Base-by-base conservation (phyloP, 2,888 invertebrate species). In the Cerastis leucographa region DNA sequence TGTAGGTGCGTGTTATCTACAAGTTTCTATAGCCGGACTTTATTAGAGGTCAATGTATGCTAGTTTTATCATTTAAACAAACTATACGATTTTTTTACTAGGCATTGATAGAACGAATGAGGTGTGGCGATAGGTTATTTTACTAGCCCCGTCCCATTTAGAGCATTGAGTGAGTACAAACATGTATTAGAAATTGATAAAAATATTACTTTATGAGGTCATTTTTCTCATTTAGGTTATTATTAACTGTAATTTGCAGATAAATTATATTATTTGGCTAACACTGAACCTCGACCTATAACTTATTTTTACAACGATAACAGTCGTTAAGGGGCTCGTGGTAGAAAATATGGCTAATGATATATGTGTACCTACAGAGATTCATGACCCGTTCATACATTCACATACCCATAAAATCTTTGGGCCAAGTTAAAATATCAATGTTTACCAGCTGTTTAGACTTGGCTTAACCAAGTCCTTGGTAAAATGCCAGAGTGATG, bases 11-110 rank as follows among this genome's bases (percentile, higher is more conserved):
- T 76, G 49, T 54, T 71, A 68, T 74, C 65, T 77, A 46, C 62
- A 66, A 59, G 25, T 68, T 59, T 54, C 46, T 75, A 73, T 29
- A 65, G n/a, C 68, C 61, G 71, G 74, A 88, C 66, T 72, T 66
- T 68, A 66, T 51, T 75, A 72, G 66, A 71, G 78, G 67, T 76
- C 80, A 77, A 78, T 74, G 76, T 81, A 70, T 82, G 56, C 51
- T 71, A 22, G 71, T 51, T 61, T 35, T 74, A 66, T 62, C 25
- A 49, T 54, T 56, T 46, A 44, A 56, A 61, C 42, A 9, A 44
- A 35, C 14, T 61, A 35, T 22, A 25, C 35, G 22, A 49, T 56
- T 42, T 22, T 61, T 76, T 77, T 42, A 17, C 6, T 35, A 74
- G 62, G 9, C 56, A 19, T 42, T 68, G 61, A 78, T 75, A 35